Percentiles rank a stretch among this genome's conserved stretches.
Evolutionary conservation across 2,888 invertebrate genomes (phyloP).

Genomic region (Boloria selene): DNA sequence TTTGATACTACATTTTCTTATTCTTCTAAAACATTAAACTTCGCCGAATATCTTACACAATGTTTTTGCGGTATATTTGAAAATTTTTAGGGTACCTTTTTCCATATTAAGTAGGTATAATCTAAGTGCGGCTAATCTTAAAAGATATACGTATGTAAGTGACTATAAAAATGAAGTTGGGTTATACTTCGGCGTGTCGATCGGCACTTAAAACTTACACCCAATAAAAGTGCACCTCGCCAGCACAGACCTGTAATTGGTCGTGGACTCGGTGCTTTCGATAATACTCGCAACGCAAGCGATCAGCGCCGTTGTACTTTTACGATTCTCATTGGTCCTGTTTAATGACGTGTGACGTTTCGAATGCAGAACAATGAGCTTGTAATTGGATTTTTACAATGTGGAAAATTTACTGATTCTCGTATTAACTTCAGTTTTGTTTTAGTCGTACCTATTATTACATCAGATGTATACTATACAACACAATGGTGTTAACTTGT

Average conservation of each 20-base stretch:
- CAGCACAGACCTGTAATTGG: constrained; percentile 74
- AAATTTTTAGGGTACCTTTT: background rate
- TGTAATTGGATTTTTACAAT: constrained; percentile 74
- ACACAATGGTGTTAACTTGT: background rate
- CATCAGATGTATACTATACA: background rate
- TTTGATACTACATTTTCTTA: too few species aligned
- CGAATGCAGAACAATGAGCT: constrained; percentile 68
- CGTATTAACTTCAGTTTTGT: constrained; percentile 19
- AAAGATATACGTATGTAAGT: constrained; percentile 23
- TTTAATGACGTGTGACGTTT: constrained; percentile 77
- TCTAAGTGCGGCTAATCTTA: background rate
- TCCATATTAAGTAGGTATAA: background rate
- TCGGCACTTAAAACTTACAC: constrained; percentile 80
- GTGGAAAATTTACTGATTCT: constrained; percentile 52
- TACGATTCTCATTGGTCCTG: constrained; percentile 77
- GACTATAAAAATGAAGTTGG: constrained; percentile 70
- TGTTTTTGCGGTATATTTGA: too few species aligned
- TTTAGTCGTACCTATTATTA: constrained; percentile 5
- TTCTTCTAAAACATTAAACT: too few species aligned
- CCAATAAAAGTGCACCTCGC: constrained; percentile 78
- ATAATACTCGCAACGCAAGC: constrained; percentile 55
- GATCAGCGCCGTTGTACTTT: constrained; percentile 66
- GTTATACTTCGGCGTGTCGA: constrained; percentile 68
- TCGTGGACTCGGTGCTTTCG: constrained; percentile 69
- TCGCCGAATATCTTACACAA: too few species aligned